Base-by-base conservation (phyloP, 2,888 invertebrate genomes). In the Thyatira batis region DNA sequence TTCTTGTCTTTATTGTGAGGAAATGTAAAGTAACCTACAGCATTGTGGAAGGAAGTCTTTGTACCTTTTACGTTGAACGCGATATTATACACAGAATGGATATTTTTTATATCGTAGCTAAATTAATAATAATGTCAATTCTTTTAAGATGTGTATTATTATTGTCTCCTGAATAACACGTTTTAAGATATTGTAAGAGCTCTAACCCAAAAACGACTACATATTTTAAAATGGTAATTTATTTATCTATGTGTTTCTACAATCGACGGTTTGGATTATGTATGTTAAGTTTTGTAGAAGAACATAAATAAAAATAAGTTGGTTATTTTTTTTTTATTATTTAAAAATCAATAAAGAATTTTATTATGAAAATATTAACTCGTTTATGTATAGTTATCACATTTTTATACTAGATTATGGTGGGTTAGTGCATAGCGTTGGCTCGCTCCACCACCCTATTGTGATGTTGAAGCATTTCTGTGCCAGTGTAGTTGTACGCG, bases 401-500 rank as follows among this genome's bases (percentile, higher is more conserved):
- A 48, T 28, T 48, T 17, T 27, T 25, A 48, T 46, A 46, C 23
- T 13, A 6, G 17, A 17, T 27, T 17, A 20, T 11, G 10, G 13
- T 46, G n/a, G n/a, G 4, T 39, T 39, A 39, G 17, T 39, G n/a
- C 39, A 39, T 39, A 17, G 39, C 17, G 8, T 27, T 20, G 27
- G 58, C 17, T 53, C 49, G 62, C 20, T 61, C 58, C 20, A 59
- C 53, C 30, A 62, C 48, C 13, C 60, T 57, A n/a, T 80, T 74
- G 58, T 78, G 66, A 51, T 72, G 68, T 3, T 84, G 68, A 3
- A 85, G 54, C 71, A 87, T 82, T 61, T 89, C 88, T 0, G 63
- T 66, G 23, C 87, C 88, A 0, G 89, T 92, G 67, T 90, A 91
- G 70, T 92, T 89, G 72, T 92, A 92, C 0, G 89, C 86, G 55